Evolutionary conservation across 2,113 vertebrate species (phyloP), one percentile per base, ranked within the genome.

Genomic region (Onychostoma macrolepis): DNA sequence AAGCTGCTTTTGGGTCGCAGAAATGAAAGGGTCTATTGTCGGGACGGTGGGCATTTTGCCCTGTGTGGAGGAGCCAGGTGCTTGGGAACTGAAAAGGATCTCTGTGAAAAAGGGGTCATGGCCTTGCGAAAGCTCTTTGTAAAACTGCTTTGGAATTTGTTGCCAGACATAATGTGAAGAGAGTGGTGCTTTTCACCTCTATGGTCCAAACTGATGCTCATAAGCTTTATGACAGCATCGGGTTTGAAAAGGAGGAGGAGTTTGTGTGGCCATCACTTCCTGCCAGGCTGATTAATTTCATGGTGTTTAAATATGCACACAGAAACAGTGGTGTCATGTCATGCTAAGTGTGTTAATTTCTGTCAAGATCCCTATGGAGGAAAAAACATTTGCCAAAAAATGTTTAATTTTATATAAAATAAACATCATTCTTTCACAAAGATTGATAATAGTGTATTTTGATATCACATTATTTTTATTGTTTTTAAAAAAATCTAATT

Each of bases 1-100:
- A 2, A 91, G 89, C 4, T 76, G 89, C 0, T 95, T 95, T 81
- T 94, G 94, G 93, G 93, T 95, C 65, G 93, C 90, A 0, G 94
- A 95, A 77, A 87, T 43, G 0, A 89, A 92, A 0, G 93, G 89
- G 2, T 4, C 26, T 2, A 88, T 94, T 38, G 89, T 94, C 15
- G 94, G 93, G 3, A 93, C 80, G 0, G 93, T 92, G 36, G 94
- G 89, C 0, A 88, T 89, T 10, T 88, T 90, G 26, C 93, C 93
- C 0, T 90, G 86, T 0, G 76, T 86, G 0, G 86, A 69, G 0
- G 76, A 77, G 0, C 6, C 12, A 0, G 91, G 89, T 0, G 91
- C 90, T 65, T 90, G 94, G 76, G 88, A 91, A 77, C 76, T 94
- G 50, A 94, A 94, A 28, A 88, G 90, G 15, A 91, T 93, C 85